Evolutionary conservation across 2,113 vertebrate species (phyloP).

Genomic region (Psophia crepitans): DNA sequence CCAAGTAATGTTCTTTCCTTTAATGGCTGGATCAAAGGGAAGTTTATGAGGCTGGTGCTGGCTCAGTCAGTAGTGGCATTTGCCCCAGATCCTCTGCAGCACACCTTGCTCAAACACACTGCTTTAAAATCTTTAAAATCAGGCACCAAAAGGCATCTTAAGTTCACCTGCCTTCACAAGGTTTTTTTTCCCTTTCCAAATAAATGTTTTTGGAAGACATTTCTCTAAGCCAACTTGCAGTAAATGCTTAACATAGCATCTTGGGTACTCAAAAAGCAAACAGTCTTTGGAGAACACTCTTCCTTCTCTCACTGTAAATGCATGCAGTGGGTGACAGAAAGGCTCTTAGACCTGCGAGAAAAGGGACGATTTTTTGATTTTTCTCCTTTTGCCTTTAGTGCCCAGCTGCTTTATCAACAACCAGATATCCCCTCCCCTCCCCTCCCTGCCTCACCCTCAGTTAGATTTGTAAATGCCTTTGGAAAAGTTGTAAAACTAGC

Average conservation of each 20-base stretch:
- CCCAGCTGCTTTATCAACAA: conserved; percentile 29
- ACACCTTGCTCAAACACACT: not conserved
- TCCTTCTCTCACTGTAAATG: not conserved
- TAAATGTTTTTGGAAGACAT: conserved; percentile 34
- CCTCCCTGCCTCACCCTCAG: not conserved
- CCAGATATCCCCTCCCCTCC: not conserved
- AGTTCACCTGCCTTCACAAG: not conserved
- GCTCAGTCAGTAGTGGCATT: conserved; percentile 17
- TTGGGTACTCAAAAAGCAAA: conserved; percentile 24
- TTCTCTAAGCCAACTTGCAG: conserved; percentile 28
- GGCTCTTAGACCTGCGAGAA: conserved; percentile 26
- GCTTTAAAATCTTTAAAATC: not conserved
- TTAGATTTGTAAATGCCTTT: conserved; percentile 35
- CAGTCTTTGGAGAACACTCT: conserved; percentile 51
- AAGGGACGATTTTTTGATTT: not conserved
- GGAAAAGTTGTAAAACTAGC: conserved; percentile 58
- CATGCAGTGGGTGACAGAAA: conserved; percentile 11
- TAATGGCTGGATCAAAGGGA: conserved; percentile 48
- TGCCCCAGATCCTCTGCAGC: conserved; percentile 31
- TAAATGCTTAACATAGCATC: conserved; percentile 54
- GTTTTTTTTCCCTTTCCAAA: not conserved
- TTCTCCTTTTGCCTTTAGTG: conserved; percentile 6
- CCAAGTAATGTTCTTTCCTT: conserved; percentile 63
- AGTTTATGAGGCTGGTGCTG: conserved; percentile 42
- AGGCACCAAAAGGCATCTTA: not conserved